Percentiles rank a stretch among this genome's conserved stretches.
Evolutionary conservation across 2,113 vertebrate species (phyloP).

Genomic region (Colossoma macropomum): DNA sequence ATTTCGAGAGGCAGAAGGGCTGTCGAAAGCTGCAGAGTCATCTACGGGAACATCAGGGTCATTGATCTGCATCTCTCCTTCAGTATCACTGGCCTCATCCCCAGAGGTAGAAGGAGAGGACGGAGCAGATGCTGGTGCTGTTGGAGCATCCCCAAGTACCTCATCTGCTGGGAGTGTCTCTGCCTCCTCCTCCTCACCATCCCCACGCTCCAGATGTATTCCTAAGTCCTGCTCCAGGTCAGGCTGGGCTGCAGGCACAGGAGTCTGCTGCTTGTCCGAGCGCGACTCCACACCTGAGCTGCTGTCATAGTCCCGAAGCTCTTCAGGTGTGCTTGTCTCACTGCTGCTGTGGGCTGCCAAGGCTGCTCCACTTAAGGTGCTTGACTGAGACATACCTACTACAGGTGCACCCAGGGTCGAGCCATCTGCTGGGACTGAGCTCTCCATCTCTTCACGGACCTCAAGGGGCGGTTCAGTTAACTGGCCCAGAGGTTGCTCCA

Average conservation of each 20-base stretch:
- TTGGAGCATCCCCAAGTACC: conserved; percentile 78
- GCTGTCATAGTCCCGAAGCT: conserved; percentile 87
- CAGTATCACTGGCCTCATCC: conserved; percentile 80
- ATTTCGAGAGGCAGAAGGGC: conserved; percentile 60
- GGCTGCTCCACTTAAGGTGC: conserved; percentile 81
- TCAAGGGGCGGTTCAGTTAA: conserved; percentile 29
- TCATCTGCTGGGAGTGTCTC: conserved; percentile 83
- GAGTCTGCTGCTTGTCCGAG: conserved; percentile 79
- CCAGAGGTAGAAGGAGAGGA: conserved; percentile 79
- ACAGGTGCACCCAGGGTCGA: conserved; percentile 52
- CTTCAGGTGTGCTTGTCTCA: conserved; percentile 88
- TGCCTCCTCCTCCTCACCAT: conserved; percentile 82
- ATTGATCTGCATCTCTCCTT: conserved; percentile 79
- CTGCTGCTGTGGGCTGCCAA: conserved; percentile 84
- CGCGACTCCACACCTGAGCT: conserved; percentile 85
- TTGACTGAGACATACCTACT: conserved; percentile 77
- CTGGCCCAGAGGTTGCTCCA: conserved; percentile 57
- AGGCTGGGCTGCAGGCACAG: conserved; percentile 70
- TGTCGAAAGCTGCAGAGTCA: conserved; percentile 68
- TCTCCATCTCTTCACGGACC: conserved; percentile 43
- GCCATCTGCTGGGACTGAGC: conserved; percentile 39
- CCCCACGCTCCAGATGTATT: conserved; percentile 80
- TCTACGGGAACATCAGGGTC: conserved; percentile 66
- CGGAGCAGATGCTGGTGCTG: conserved; percentile 77
- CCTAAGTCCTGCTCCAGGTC: conserved; percentile 82